Percentiles rank a stretch among this genome's conserved stretches.
Conservation (phyloP, 2,888 invertebrate species). For the Auanema sp. region DNA sequence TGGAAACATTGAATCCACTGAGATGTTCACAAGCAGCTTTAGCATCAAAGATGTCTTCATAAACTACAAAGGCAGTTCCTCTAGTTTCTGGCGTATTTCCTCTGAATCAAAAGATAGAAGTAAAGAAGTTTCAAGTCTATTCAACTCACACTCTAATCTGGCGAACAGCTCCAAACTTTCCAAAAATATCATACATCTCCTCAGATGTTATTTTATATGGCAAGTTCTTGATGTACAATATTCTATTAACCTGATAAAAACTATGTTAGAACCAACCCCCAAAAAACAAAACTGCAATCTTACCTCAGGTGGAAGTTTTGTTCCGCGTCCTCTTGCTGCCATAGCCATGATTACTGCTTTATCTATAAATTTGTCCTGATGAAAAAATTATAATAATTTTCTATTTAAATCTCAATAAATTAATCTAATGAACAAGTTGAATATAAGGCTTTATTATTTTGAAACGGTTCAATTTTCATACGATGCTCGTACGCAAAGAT, state of each 20-base stretch:
- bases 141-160: constrained; percentile 91
- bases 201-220: constrained; percentile 99
- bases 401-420: no score
- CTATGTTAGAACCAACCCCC: background rate
- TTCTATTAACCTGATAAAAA: constrained; percentile 81
- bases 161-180: constrained; percentile 97
- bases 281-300: background rate
- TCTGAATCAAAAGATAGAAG: constrained; percentile 66
- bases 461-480: no score
- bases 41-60: constrained; percentile 99
- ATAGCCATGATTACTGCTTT: constrained; percentile 57
- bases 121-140: no score
- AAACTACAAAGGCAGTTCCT: constrained; percentile 98
- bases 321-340: constrained; percentile 51
- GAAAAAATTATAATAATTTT: no score
- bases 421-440: no score
- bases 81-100: constrained; percentile 96
- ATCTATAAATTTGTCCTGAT: constrained; percentile 8
- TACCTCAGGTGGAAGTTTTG: constrained; percentile 85
- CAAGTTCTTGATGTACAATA: constrained; percentile 91
- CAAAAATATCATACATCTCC: constrained; percentile 99
- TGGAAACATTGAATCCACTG: constrained; percentile 98
- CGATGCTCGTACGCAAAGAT: no score
- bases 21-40: constrained; percentile 99
- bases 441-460: no score